Evolutionary conservation across 2,888 invertebrate genomes (phyloP).

Genomic region (Boloria euphrosyne): DNA sequence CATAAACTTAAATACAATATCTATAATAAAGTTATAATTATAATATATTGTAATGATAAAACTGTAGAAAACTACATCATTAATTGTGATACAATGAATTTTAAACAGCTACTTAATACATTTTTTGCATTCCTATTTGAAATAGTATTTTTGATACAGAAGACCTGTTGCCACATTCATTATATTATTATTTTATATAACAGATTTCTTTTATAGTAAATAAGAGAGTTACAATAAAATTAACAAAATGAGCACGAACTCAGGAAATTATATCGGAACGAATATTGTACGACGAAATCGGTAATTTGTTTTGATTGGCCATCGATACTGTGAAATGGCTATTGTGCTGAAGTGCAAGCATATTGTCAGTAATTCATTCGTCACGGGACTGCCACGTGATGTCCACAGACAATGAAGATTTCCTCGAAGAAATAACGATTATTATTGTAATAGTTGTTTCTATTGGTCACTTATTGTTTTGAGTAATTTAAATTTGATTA

Average conservation of each 20-base stretch:
- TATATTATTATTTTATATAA: conserved; percentile 10
- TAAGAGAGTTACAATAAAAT: conserved; percentile 37
- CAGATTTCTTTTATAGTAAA: conserved; percentile 19
- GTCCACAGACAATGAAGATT: conserved; percentile 37
- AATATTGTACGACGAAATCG: conserved; percentile 71
- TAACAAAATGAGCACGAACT: conserved; percentile 54
- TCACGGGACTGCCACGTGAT: conserved; percentile 59
- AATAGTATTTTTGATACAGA: background rate
- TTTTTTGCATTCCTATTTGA: too few species aligned
- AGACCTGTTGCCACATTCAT: background rate
- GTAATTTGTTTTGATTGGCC: conserved; percentile 71
- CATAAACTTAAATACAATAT: too few species aligned
- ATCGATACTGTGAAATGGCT: conserved; percentile 65
- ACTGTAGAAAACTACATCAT: too few species aligned
- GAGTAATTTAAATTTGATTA: conserved; percentile 5
- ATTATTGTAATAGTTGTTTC: conserved; percentile 22
- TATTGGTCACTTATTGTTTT: conserved; percentile 16
- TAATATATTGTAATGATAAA: too few species aligned
- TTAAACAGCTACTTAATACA: too few species aligned
- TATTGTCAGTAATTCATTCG: conserved; percentile 60
- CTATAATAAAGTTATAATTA: too few species aligned
- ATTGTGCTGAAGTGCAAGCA: conserved; percentile 65
- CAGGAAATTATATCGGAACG: conserved; percentile 75
- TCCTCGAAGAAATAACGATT: conserved; percentile 29
- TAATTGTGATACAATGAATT: too few species aligned